Evolutionary conservation across 2,797 vertebrate genomes (phyloP), one percentile per base, ranked within the genome.

Genomic region (Merluccius polli): DNA sequence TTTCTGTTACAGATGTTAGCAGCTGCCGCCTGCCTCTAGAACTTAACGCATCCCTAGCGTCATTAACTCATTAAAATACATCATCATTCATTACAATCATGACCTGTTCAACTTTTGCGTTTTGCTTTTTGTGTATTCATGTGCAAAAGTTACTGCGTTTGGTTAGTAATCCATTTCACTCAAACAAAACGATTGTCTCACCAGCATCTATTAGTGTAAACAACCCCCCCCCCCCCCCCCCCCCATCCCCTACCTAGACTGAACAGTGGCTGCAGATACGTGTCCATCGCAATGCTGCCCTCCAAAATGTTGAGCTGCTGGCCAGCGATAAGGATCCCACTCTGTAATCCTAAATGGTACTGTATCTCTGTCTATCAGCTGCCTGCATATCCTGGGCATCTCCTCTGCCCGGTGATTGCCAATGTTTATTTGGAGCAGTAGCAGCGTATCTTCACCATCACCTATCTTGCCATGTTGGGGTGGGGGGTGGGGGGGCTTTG

Each of bases 261-360:
- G 75, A 83, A 81, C 75, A 71, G 59, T 70, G 32, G 71, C 48
- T 59, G 48, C 16, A 18, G 44, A 48, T 77, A 75, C 52, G 75
- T 81, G 59, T 73, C 75, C 77, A 84, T 78, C 87, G 84, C 82
- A 82, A 85, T 30, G 77, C 86, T 86, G 59, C 18, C 18, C 30
- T n/a, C 15, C 44, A 9, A 29, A 29, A 52, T 71, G 78, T 24
- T 65, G 21, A 80, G 75, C 72, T 85, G 82, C 77, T 74, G 76
- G 11, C 78, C 72, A 70, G 67, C 77, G 87, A 91, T 90, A 92
- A 90, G 82, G 74, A 92, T 86, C 84, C 82, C 71, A 78, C 81
- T 81, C 81, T 82, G 82, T 89, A 89, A 91, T 91, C 90, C 89
- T 75, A 85, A 90, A 90, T 89, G 82, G 77, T 85, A 82, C 86